Evolutionary conservation across 64 coral and sea anemone genomes (phyloP).

Genomic region (Orbicella faveolata): DNA sequence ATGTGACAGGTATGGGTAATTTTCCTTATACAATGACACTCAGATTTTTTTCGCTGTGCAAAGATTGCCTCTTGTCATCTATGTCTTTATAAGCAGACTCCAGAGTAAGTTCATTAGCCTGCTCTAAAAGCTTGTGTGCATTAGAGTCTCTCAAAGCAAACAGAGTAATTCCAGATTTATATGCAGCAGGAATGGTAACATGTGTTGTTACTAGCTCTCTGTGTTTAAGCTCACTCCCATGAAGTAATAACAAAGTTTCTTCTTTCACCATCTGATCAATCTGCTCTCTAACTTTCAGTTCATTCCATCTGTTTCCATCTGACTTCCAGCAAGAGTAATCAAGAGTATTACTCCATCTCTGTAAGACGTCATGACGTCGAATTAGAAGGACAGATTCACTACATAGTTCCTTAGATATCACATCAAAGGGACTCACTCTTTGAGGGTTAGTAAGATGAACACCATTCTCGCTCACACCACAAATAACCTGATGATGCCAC

Average conservation of each 20-base stretch:
- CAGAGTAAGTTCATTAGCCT: constrained; percentile 42
- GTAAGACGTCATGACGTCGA: constrained; percentile 51
- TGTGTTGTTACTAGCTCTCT: constrained; percentile 54
- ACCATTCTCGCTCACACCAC: constrained; percentile 62
- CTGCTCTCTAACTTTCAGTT: constrained; percentile 69
- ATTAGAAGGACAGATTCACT: constrained; percentile 86
- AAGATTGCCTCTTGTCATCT: neutral
- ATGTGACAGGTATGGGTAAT: no score
- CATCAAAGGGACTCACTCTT: constrained; percentile 42
- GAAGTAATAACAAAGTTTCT: constrained; percentile 62
- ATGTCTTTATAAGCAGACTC: neutral
- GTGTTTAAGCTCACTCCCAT: constrained; percentile 75
- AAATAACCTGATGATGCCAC: constrained; percentile 92
- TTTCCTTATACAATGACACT: neutral
- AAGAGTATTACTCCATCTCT: constrained; percentile 57
- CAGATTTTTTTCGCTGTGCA: neutral
- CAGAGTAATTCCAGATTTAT: constrained; percentile 76
- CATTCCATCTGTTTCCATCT: constrained; percentile 29
- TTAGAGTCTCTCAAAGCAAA: constrained; percentile 64
- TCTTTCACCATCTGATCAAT: constrained; percentile 74
- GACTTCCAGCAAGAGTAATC: constrained; percentile 32
- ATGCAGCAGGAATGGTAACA: constrained; percentile 68
- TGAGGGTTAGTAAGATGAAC: constrained; percentile 63
- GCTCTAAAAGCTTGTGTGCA: constrained; percentile 35
- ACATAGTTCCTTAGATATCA: constrained; percentile 47